Conservation (phyloP, 2,797 vertebrate genomes). For the Eleutherodactylus coqui region DNA sequence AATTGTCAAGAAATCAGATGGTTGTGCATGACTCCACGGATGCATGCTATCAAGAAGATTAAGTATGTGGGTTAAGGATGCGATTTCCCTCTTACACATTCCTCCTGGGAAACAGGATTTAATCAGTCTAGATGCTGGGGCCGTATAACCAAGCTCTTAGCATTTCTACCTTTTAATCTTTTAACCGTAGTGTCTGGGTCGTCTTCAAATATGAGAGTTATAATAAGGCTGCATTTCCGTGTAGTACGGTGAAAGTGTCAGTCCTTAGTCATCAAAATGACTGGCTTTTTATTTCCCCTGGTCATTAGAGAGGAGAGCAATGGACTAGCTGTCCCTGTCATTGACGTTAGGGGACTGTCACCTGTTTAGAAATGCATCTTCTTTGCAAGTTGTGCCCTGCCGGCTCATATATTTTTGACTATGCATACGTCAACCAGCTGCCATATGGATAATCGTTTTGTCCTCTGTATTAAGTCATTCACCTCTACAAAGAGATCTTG, state of each 20-base stretch:
- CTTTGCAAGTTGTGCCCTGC: slow-evolving; percentile 25
- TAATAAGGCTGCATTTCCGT: slow-evolving; percentile 46
- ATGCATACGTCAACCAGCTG: slow-evolving; percentile 42
- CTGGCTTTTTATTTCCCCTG: slow-evolving; percentile 46
- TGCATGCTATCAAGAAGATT: slow-evolving; percentile 64
- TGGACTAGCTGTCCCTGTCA: slow-evolving; percentile 48
- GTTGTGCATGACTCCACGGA: slow-evolving; percentile 59
- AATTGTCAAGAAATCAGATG: slow-evolving; percentile 60
- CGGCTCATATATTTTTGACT: slow-evolving; percentile 34
- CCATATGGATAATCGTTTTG: slow-evolving; percentile 59
- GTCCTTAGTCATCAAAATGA: slow-evolving; percentile 46
- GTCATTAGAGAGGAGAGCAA: slow-evolving; percentile 56
- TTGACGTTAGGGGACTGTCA: slow-evolving; percentile 52
- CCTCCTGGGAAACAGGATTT: slow-evolving; percentile 61
- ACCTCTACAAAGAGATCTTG: not conserved
- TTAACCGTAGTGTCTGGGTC: slow-evolving; percentile 47
- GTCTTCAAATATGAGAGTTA: slow-evolving; percentile 30
- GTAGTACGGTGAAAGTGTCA: slow-evolving; percentile 53
- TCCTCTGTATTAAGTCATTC: slow-evolving; percentile 22
- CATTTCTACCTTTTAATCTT: slow-evolving; percentile 60
- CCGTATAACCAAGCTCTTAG: slow-evolving; percentile 63
- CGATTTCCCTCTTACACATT: slow-evolving; percentile 55
- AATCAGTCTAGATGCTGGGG: slow-evolving; percentile 57
- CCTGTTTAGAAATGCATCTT: slow-evolving; percentile 60
- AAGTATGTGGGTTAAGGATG: slow-evolving; percentile 63